Conservation (phyloP, 2,888 invertebrate genomes). For the Agriotes lineatus region DNA sequence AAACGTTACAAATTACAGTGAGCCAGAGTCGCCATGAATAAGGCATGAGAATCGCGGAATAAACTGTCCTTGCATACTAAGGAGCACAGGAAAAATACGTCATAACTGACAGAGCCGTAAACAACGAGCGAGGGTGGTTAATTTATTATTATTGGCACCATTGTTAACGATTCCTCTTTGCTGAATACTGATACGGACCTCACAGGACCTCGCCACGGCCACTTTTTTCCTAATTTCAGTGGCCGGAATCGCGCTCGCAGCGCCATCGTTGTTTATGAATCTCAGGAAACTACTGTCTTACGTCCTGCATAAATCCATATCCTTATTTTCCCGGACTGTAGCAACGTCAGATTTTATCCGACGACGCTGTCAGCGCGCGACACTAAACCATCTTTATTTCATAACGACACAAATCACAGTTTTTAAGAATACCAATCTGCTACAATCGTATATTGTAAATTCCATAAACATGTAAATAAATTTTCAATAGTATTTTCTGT, state of each 20-base stretch:
- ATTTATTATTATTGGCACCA: constrained; percentile 65
- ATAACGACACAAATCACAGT: constrained; percentile 17
- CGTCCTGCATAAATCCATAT: constrained; percentile 37
- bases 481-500: too few relatives aligned
- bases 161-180: constrained; percentile 63
- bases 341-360: constrained; percentile 11
- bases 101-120: constrained; percentile 56
- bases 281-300: constrained; percentile 32
- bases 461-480: too few relatives aligned
- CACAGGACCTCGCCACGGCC: constrained; percentile 52
- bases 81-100: constrained; percentile 59
- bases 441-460: too few relatives aligned
- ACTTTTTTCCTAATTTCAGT: constrained; percentile 44
- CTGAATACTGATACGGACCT: constrained; percentile 63
- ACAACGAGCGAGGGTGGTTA: constrained; percentile 61
- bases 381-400: constrained; percentile 16
- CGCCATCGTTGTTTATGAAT: constrained; percentile 36
- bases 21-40: constrained; percentile 60
- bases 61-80: constrained; percentile 51
- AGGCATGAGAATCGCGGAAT: constrained; percentile 61
- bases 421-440: too few relatives aligned
- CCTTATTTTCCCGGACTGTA: constrained; percentile 6
- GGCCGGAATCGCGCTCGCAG: constrained; percentile 37
- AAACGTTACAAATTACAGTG: constrained; percentile 64
- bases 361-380: background rate